Percentiles rank a stretch among this genome's conserved stretches.
Conservation (phyloP, 2,797 vertebrate species). For the Enteromius radiatus region DNA sequence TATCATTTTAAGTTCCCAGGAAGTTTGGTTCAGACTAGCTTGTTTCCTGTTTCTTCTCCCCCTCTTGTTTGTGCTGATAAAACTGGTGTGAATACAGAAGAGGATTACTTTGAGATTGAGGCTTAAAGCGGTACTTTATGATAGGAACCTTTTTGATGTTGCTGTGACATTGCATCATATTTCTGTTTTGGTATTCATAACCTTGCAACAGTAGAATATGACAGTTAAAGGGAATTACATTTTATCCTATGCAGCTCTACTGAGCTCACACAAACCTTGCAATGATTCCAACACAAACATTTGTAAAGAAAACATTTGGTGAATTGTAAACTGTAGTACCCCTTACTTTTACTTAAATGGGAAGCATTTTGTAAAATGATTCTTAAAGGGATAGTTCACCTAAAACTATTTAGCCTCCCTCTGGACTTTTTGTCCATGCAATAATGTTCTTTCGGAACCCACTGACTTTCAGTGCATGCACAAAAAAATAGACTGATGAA, state of each 20-base stretch:
- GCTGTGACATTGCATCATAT: slow-evolving; percentile 47
- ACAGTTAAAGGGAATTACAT: slow-evolving; percentile 28
- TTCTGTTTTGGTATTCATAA: slow-evolving; percentile 45
- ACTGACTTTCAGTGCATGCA: background rate
- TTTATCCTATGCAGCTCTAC: background rate
- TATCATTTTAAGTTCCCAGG: slow-evolving; percentile 38
- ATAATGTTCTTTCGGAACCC: background rate
- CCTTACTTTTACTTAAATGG: background rate
- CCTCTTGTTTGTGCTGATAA: slow-evolving; percentile 69
- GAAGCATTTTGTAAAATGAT: background rate
- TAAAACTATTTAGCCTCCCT: background rate
- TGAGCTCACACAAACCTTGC: slow-evolving; percentile 3
- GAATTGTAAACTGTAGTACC: background rate
- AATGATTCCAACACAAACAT: slow-evolving; percentile 20
- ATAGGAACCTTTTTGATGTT: slow-evolving; percentile 66
- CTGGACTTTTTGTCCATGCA: background rate
- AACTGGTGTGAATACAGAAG: slow-evolving; percentile 72
- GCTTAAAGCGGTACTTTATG: slow-evolving; percentile 73
- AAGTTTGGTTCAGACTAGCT: slow-evolving; percentile 61
- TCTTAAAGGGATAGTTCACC: background rate
- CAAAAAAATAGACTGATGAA: too few species aligned
- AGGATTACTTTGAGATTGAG: slow-evolving; percentile 77
- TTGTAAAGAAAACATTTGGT: background rate
- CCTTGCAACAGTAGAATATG: slow-evolving; percentile 38
- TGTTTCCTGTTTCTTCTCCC: slow-evolving; percentile 76